Evolutionary conservation across 92 coral and sea anemone genomes (phyloP).

Genomic region (Virgularia gustaviana): DNA sequence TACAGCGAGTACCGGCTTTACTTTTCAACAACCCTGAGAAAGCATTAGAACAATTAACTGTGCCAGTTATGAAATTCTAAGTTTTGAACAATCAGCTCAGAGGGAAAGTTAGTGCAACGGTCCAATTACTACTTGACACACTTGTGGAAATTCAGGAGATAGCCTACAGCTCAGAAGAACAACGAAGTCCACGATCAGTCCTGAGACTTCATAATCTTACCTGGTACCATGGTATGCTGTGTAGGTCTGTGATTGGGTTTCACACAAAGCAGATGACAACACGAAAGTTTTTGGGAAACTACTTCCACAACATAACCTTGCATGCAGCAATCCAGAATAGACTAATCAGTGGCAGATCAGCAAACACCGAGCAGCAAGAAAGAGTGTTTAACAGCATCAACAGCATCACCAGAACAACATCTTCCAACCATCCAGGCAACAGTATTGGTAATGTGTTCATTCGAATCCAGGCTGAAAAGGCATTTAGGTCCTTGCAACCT

Average conservation of each 20-base stretch:
- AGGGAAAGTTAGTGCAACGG: constrained; percentile 44
- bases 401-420: constrained; percentile 37
- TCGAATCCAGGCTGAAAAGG: constrained; percentile 41
- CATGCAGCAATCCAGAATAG: constrained; percentile 33
- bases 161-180: constrained; percentile 45
- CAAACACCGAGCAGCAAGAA: constrained; percentile 49
- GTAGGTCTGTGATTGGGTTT: constrained; percentile 38
- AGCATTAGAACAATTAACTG: no score
- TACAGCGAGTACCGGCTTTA: no score
- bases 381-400: constrained; percentile 27
- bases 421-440: constrained; percentile 42
- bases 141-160: constrained; percentile 56
- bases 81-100: constrained; percentile 47
- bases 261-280: constrained; percentile 8
- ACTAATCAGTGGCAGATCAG: constrained; percentile 38
- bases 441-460: constrained; percentile 45
- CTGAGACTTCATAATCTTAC: constrained; percentile 58
- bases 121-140: constrained; percentile 49
- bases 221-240: constrained; percentile 53
- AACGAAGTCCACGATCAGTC: constrained; percentile 48
- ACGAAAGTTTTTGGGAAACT: constrained; percentile 40
- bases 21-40: no score
- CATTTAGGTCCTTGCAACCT: no score
- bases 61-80: no score
- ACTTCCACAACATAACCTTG: constrained; percentile 26